phyloP scores from a whole-genome alignment of 2,113 vertebrate genomes.

The Chlorodrepanis virens region DNA sequence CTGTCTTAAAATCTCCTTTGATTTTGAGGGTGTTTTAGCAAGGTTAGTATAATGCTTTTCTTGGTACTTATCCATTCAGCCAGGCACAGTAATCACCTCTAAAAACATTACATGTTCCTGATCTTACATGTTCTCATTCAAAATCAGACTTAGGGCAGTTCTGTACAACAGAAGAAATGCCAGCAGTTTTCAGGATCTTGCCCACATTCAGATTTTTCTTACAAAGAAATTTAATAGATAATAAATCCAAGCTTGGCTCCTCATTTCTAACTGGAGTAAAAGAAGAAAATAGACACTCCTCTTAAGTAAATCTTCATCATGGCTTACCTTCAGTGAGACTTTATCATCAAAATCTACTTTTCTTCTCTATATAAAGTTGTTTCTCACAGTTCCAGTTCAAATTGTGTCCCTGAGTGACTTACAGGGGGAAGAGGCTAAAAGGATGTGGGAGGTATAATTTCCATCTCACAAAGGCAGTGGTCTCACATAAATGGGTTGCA shows the following conservation, averaged over 20 bases:
- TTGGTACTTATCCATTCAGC: not conserved
- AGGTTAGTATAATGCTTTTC: not conserved
- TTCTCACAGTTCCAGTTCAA: not conserved
- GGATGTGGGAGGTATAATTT: not conserved
- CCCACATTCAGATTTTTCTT: not conserved
- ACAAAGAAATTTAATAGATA: not conserved
- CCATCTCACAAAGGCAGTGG: not conserved
- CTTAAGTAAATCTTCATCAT: not conserved
- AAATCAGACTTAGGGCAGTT: not conserved
- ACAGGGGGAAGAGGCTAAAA: not conserved
- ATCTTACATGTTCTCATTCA: not conserved
- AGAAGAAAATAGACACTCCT: not conserved
- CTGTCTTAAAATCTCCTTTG: not conserved
- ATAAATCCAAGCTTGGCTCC: not conserved
- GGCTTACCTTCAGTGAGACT: not conserved
- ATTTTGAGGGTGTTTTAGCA: not conserved
- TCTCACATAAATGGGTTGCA: not conserved
- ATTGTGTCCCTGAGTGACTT: not conserved
- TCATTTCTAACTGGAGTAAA: not conserved
- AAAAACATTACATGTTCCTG: not conserved
- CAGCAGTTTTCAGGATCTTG: not conserved
- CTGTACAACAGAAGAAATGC: not conserved
- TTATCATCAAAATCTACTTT: not conserved
- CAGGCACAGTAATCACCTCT: not conserved
- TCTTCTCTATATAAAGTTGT: not conserved